Evolutionary conservation across 2,797 vertebrate genomes (phyloP), one percentile per base, ranked within the genome.

Genomic region (Macrochelys suwanniensis): DNA sequence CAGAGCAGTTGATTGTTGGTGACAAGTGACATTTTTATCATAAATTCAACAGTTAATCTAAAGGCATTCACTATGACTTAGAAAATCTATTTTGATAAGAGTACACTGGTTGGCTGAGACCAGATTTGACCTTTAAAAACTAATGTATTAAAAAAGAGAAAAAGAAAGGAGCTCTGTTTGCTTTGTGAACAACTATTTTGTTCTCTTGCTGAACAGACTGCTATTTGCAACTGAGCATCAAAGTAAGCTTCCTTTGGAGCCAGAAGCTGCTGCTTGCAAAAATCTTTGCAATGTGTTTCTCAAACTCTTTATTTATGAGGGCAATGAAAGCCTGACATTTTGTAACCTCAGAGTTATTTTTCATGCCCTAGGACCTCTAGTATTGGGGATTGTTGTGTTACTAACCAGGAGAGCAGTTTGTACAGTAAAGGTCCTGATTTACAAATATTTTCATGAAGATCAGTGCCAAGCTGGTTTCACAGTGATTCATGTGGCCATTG

Each of bases 1-100:
- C 82, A 80, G 28, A 89, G 51, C 16, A 95, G 76, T 45, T 96
- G 88, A 95, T 96, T 82, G 84, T 10, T 92, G 84, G 95, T 93
- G 89, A 89, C 92, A 97, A 95, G 83, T 95, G 96, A 96, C 93
- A 89, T 91, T 96, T 92, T 95, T 96, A 95, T 96, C 77, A 33
- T 53, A 89, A 91, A 59, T 96, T 96, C 83, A 96, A 82, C 79
- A 92, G 61, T 95, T 90, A 89, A 89, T 95, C 90, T 93, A 92
- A 89, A 89, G 95, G 78, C 82, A 92, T 93, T 97, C 89, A 87
- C 47, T 71, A n/a, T 87, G 88, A 92, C 82, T 90, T 95, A 89
- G 71, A 80, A 51, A 84, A 79, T 94, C 94, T 89, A 91, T 96
- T 96, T 97, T 95, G 95, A 90, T 87, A 91, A 94, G 82, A 61